Base-by-base conservation (phyloP, 1,140 invertebrate species). In the Pogonomyrmex barbatus region DNA sequence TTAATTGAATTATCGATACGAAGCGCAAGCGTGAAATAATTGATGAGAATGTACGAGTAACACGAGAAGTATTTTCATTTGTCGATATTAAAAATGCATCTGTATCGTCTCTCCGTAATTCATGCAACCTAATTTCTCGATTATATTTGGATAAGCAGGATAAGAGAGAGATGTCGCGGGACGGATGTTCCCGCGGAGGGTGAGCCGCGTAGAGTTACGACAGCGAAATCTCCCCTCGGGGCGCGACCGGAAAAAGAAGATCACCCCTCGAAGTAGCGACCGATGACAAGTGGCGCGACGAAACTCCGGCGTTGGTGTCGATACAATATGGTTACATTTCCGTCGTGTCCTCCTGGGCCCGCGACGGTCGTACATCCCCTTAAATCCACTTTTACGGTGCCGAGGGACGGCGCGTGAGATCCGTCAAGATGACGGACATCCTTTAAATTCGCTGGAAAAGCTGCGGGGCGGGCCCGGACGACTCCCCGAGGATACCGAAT, bases 341-440 rank as follows among this genome's bases (percentile, higher is more conserved):
- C 30, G 65, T 52, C 33, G 30, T 17, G 58, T 63, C n/a, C 52
- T 24, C 45, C 0, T 24, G 10, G 10, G 39, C 42, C 42, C 42
- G 45, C 65, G 52, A 50, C 47, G 39, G 30, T 30, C 56, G 42
- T 60, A 62, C 54, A 50, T 39, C 79, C 33, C 36, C 17, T 68
- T 89, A 87, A 89, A 89, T 89, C 84, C 86, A 81, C 67, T 62
- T 89, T 89, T 87, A 89, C 45, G 88, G 71, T 42, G 42, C 54
- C 77, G 58, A 54, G 62, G 12, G 36, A 62, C 42, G 54, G 42
- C 9, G 70, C 33, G 65, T 56, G 68, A 77, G 84, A 90, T 90
- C 85, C 77, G 86, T 88, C 88, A 82, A 79, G 77, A 89, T 70
- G 81, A 77, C 63, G 71, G 58, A 65, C 47, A 17, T 67, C 42